phyloP scores from a whole-genome alignment of 1,140 invertebrate genomes.

The Choristoneura fumiferana region DNA sequence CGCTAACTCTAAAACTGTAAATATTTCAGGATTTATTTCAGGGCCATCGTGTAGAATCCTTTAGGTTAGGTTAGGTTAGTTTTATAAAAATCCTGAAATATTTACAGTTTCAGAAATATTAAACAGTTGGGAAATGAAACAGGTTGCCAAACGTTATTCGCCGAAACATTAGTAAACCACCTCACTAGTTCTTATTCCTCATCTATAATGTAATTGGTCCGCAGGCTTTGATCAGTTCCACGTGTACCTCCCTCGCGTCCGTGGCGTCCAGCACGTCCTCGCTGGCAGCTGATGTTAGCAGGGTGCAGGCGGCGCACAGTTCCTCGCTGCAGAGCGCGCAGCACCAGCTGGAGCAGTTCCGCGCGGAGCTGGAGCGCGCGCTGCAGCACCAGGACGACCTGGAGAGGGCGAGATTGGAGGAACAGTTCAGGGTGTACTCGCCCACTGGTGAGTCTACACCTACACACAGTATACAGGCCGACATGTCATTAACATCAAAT shows the following conservation, averaged over 20 bases:
- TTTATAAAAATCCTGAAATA: too few relatives aligned
- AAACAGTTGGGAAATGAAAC: too few relatives aligned
- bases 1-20: too few relatives aligned
- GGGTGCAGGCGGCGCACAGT: constrained; percentile 11
- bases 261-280: constrained; percentile 12
- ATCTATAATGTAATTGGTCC: neutral
- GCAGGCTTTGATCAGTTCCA: constrained; percentile 27
- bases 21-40: too few relatives aligned
- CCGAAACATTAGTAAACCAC: too few relatives aligned
- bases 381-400: constrained; percentile 35
- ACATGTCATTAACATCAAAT: too few relatives aligned
- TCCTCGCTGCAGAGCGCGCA: neutral
- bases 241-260: constrained; percentile 22
- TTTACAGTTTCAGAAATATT: too few relatives aligned
- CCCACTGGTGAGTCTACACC: constrained; percentile 60
- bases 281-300: neutral
- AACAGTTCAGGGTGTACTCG: constrained; percentile 71
- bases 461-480: too few relatives aligned
- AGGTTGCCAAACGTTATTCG: too few relatives aligned
- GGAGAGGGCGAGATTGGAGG: constrained; percentile 58
- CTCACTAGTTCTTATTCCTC: too few relatives aligned
- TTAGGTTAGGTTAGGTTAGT: too few relatives aligned
- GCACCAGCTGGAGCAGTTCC: constrained; percentile 19
- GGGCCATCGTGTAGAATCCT: too few relatives aligned
- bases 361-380: constrained; percentile 23